phyloP scores from a whole-genome alignment of 2,888 invertebrate genomes.

The Xanthorhoe designata region DNA sequence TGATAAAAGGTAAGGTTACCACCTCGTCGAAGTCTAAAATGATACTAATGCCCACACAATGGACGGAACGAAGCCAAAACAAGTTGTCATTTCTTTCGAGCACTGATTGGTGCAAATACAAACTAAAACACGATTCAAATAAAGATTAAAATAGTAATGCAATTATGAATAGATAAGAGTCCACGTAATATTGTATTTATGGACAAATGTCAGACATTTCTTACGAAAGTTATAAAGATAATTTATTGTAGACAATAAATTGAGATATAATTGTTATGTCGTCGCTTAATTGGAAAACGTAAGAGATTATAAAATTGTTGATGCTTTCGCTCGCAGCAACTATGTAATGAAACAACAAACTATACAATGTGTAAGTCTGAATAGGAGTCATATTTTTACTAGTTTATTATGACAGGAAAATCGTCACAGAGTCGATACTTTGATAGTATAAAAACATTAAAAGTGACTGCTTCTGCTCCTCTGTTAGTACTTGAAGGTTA shows the following conservation, averaged over 20 bases:
- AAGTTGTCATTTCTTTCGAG: slow-evolving; percentile 54
- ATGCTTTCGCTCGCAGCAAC: neutral
- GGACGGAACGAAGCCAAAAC: slow-evolving; percentile 65
- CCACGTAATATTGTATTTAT: slow-evolving; percentile 22
- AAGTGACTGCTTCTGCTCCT: too few relatives aligned
- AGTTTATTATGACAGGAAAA: neutral
- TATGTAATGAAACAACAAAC: neutral
- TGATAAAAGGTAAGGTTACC: slow-evolving; percentile 40
- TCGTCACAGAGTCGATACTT: too few relatives aligned
- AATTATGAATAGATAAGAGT: slow-evolving; percentile 28
- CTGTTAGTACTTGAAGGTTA: too few relatives aligned
- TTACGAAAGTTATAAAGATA: slow-evolving; percentile 9
- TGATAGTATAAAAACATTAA: too few relatives aligned
- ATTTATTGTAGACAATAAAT: slow-evolving; percentile 10
- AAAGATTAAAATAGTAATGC: slow-evolving; percentile 11
- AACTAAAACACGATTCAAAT: slow-evolving; percentile 6
- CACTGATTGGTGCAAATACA: slow-evolving; percentile 44
- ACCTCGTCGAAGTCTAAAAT: slow-evolving; percentile 46
- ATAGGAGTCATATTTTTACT: neutral
- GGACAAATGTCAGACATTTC: slow-evolving; percentile 20
- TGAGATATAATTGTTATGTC: neutral
- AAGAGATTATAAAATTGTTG: neutral
- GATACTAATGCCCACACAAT: slow-evolving; percentile 64
- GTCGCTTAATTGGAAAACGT: neutral
- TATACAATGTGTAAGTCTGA: neutral